Evolutionary conservation across 2,888 invertebrate species (phyloP).

Genomic region (Agrochola circellaris): DNA sequence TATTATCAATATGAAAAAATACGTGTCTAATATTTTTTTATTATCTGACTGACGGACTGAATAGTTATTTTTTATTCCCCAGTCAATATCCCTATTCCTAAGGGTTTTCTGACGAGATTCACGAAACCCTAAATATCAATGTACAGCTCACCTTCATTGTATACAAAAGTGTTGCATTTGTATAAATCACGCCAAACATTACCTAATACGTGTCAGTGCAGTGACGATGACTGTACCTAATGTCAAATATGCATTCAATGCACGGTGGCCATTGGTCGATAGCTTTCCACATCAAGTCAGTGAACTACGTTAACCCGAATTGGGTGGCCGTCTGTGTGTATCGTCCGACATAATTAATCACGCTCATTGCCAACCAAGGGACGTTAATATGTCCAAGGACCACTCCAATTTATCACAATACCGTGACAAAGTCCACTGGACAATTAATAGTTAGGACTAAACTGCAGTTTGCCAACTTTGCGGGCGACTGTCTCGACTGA

Average conservation of each 20-base stretch:
- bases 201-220: constrained; percentile 51
- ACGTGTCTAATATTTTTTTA: too few species aligned
- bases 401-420: constrained; percentile 84
- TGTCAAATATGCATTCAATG: constrained; percentile 66
- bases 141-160: constrained; percentile 30
- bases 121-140: constrained; percentile 26
- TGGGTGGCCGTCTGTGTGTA: constrained; percentile 79
- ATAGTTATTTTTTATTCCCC: too few species aligned
- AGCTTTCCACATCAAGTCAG: constrained; percentile 76
- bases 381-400: constrained; percentile 86
- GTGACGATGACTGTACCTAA: constrained; percentile 40
- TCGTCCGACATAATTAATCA: constrained; percentile 86
- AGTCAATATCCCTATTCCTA: too few species aligned
- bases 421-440: constrained; percentile 78
- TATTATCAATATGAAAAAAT: too few species aligned
- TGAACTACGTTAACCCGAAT: constrained; percentile 86
- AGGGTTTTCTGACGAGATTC: background rate
- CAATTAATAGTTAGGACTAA: constrained; percentile 80
- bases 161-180: constrained; percentile 42
- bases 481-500: constrained; percentile 39
- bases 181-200: constrained; percentile 53
- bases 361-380: constrained; percentile 80
- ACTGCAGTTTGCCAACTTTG: constrained; percentile 70
- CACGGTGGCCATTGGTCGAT: constrained; percentile 58
- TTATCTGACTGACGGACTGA: too few species aligned